phyloP scores from a whole-genome alignment of 2,113 vertebrate species.

The Mobula birostris region DNA sequence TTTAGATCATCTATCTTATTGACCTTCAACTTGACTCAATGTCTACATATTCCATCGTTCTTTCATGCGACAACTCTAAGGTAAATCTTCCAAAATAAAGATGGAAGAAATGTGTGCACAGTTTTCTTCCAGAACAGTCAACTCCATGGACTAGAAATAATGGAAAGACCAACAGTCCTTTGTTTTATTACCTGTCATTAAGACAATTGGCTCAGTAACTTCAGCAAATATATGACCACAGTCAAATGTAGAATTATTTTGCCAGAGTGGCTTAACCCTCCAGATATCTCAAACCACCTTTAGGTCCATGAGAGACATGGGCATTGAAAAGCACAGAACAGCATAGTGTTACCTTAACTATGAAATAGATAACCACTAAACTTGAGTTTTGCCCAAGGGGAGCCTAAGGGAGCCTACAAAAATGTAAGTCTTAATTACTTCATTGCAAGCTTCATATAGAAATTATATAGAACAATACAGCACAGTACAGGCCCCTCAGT shows the following conservation, averaged over 20 bases:
- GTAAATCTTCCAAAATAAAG: not conserved
- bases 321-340: not conserved
- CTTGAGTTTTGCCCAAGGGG: not conserved
- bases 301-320: not conserved
- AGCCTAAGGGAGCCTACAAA: not conserved
- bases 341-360: not conserved
- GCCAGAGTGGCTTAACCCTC: not conserved
- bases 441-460: not conserved
- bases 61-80: not conserved
- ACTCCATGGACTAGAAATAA: not conserved
- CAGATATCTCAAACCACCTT: not conserved
- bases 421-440: not conserved
- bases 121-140: not conserved
- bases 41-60: not conserved
- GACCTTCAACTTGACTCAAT: not conserved
- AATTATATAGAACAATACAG: too few species aligned
- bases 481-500: too few species aligned
- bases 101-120: not conserved
- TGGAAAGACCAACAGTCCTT: not conserved
- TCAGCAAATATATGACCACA: not conserved
- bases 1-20: not conserved
- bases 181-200: not conserved
- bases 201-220: not conserved
- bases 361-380: not conserved
- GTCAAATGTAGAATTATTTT: not conserved